Conservation (phyloP, 2,888 invertebrate species). For the Acholoe squamosa region DNA sequence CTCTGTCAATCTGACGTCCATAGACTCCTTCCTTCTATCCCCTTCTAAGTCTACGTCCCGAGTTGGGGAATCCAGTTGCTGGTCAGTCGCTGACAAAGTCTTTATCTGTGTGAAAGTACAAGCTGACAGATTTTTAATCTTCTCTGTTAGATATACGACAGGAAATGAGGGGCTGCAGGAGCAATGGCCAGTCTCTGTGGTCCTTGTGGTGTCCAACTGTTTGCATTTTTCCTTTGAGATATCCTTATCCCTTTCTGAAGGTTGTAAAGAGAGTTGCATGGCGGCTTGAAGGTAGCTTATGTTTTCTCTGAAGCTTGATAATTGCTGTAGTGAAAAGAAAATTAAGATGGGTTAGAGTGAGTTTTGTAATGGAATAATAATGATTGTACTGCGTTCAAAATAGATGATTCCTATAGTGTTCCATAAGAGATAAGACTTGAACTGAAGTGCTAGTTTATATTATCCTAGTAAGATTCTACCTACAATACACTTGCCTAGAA, state of each 20-base stretch:
- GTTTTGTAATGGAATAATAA: too few relatives aligned
- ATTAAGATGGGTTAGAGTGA: neutral
- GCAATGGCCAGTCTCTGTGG: neutral
- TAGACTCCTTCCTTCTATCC: neutral
- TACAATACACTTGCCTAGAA: too few relatives aligned
- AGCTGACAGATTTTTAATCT: neutral
- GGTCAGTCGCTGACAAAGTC: neutral
- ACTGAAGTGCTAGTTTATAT: too few relatives aligned
- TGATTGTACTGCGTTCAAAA: too few relatives aligned
- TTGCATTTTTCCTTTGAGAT: neutral
- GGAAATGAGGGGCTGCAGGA: neutral
- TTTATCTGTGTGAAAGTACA: neutral
- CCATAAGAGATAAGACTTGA: too few relatives aligned
- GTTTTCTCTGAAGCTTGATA: conserved; percentile 15
- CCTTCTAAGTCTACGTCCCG: neutral
- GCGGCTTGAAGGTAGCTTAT: neutral
- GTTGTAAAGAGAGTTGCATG: neutral
- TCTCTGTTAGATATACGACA: neutral
- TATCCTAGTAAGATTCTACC: too few relatives aligned
- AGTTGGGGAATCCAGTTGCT: neutral
- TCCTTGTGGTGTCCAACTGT: neutral
- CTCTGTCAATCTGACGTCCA: neutral
- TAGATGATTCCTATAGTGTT: too few relatives aligned
- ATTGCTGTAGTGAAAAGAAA: conserved; percentile 50
- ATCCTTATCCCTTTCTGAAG: neutral